Conservation (phyloP, 1,140 invertebrate species). For the Panagrolaimus sp. region DNA sequence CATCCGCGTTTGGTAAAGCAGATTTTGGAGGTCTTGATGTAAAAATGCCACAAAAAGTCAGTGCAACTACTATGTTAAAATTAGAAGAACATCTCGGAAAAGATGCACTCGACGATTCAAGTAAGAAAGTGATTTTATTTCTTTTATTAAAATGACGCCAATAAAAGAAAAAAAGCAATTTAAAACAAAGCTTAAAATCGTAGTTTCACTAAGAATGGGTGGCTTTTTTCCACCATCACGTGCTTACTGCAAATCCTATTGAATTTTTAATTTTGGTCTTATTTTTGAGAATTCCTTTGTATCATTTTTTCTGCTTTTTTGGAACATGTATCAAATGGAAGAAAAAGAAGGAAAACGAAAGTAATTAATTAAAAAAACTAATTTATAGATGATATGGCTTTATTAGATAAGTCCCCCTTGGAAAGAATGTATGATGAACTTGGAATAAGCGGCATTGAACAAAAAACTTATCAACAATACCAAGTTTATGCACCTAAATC, state of each 20-base stretch:
- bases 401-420: not conserved
- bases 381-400: not conserved
- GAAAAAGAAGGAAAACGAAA: no score
- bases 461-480: constrained; percentile 21
- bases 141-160: no score
- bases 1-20: not conserved
- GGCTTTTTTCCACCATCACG: no score
- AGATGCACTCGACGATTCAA: constrained; percentile 39
- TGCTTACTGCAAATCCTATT: no score
- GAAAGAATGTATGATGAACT: constrained; percentile 37
- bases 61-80: constrained; percentile 29
- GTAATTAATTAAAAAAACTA: not conserved
- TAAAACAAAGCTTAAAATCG: no score
- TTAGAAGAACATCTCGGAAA: constrained; percentile 39
- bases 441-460: constrained; percentile 6
- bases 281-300: no score
- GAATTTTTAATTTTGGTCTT: no score
- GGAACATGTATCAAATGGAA: no score
- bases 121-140: constrained; percentile 18
- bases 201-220: no score
- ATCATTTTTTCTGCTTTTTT: no score
- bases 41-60: constrained; percentile 21
- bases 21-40: not conserved
- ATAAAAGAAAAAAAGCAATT: no score
- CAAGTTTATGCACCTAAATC: constrained; percentile 39